Conservation (phyloP, 2,797 vertebrate species). For the Cuculus canorus region DNA sequence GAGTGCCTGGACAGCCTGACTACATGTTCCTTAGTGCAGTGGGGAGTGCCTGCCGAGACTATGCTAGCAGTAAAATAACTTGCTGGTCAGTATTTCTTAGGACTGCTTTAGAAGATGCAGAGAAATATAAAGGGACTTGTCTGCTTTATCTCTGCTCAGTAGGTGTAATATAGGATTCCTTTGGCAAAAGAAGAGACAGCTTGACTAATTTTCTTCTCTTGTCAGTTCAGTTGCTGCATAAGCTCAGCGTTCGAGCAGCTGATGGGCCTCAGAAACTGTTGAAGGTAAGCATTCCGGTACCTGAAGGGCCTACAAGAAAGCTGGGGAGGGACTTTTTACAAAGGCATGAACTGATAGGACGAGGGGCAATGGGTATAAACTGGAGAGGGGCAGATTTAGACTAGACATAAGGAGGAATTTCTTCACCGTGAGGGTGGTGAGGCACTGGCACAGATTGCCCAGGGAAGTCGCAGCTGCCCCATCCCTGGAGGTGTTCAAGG, state of each 20-base stretch:
- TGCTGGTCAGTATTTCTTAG: rapidly evolving
- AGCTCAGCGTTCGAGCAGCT: conserved; percentile 93
- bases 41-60: background rate
- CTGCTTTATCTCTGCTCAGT: background rate
- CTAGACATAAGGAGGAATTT: no score
- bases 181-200: background rate
- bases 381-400: no score
- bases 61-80: background rate
- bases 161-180: background rate
- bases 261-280: conserved; percentile 93
- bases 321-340: no score
- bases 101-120: background rate
- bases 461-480: no score
- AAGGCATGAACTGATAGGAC: no score
- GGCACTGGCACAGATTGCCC: no score
- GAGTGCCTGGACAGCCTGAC: rapidly evolving
- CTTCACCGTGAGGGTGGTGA: no score
- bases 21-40: rapidly evolving
- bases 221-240: conserved; percentile 95
- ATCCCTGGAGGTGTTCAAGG: no score
- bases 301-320: no score
- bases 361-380: no score
- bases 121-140: background rate
- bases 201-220: background rate
- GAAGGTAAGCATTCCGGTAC: conserved; percentile 70